Evolutionary conservation across 2,888 invertebrate genomes (phyloP).

Genomic region (Patella ulyssiponensis): DNA sequence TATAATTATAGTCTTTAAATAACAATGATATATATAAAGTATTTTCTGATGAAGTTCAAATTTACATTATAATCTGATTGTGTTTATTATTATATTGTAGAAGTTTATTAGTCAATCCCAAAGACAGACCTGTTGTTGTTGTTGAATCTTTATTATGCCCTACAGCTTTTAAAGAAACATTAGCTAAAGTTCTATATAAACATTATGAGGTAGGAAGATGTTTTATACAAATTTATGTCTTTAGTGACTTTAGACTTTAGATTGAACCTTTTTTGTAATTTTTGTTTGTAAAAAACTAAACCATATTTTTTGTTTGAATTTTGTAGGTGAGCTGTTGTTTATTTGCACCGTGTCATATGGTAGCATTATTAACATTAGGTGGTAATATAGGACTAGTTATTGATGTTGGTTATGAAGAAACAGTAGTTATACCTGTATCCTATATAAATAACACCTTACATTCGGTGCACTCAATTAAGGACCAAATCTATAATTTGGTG

Average conservation of each 20-base stretch:
- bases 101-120: constrained; percentile 90
- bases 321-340: constrained; percentile 81
- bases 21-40: no score
- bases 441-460: constrained; percentile 27
- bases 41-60: no score
- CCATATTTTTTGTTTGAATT: constrained; percentile 21
- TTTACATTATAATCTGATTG: neutral
- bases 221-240: neutral
- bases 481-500: no score
- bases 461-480: no score
- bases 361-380: constrained; percentile 87
- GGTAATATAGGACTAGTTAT: constrained; percentile 86
- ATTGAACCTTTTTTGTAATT: neutral
- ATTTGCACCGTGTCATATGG: constrained; percentile 89
- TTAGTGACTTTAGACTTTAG: neutral
- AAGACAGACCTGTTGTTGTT: constrained; percentile 93
- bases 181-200: constrained; percentile 91
- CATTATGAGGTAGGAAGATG: constrained; percentile 86
- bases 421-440: constrained; percentile 83
- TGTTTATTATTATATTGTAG: constrained; percentile 74
- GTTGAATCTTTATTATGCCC: constrained; percentile 91
- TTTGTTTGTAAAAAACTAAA: neutral
- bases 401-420: constrained; percentile 90
- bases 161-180: constrained; percentile 85
- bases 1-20: no score